Conservation (phyloP, 2,797 vertebrate genomes). For the Falco biarmicus region DNA sequence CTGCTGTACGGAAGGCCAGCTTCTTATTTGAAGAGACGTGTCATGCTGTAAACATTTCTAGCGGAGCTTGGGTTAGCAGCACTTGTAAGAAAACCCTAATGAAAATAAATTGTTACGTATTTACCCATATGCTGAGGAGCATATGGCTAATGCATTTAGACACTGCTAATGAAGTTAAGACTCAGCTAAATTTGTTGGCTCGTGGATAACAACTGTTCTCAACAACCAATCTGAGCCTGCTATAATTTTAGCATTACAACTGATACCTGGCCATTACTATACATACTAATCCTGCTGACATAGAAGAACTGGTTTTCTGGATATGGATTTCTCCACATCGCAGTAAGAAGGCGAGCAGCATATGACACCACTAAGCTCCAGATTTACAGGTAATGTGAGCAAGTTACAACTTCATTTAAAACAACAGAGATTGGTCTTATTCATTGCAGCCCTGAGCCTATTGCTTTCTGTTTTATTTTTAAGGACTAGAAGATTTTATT, state of each 20-base stretch:
- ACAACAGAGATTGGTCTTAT: background rate
- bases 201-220: conserved; percentile 61
- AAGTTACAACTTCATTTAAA: background rate
- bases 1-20: conserved; percentile 5
- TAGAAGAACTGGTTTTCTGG: background rate
- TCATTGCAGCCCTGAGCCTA: background rate
- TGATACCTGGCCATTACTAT: conserved; percentile 19
- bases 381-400: background rate
- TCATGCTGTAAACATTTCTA: conserved; percentile 39
- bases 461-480: background rate
- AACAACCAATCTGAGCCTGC: conserved; percentile 14
- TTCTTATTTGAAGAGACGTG: conserved; percentile 17
- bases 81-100: conserved; percentile 66
- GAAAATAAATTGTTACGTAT: conserved; percentile 76
- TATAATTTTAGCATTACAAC: conserved; percentile 39
- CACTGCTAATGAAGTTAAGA: conserved; percentile 73
- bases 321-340: background rate
- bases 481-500: background rate
- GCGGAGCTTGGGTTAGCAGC: conserved; percentile 36
- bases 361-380: background rate
- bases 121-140: conserved; percentile 73
- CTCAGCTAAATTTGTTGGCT: conserved; percentile 67
- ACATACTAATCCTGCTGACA: background rate
- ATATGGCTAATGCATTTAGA: conserved; percentile 76
- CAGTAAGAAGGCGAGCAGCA: background rate